These are phyloP conservation scores for Ceratina japonica DNA, from an alignment of 1,140 invertebrate species.

Conservation along the genomic window DNA sequence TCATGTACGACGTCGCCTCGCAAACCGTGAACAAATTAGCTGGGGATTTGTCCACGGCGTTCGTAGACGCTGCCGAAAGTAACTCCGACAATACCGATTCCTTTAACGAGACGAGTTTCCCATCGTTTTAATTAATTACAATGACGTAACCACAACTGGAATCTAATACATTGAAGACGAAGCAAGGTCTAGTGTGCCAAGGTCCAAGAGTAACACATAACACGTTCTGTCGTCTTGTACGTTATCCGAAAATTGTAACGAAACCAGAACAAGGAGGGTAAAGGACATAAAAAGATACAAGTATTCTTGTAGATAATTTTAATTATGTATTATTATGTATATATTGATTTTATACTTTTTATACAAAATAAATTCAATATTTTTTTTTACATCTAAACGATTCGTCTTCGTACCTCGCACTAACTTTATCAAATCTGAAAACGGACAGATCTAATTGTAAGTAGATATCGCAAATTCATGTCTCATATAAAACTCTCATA, in stretches of 20 bases:
- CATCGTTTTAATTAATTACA: slow-evolving; percentile 29
- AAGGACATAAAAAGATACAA: slow-evolving; percentile 52
- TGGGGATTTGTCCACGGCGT: slow-evolving; percentile 88
- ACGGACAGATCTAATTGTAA: neutral
- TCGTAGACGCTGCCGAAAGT: slow-evolving; percentile 90
- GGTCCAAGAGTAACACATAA: neutral
- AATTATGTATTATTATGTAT: slow-evolving; percentile 76
- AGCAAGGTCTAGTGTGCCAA: slow-evolving; percentile 30
- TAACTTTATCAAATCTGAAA: neutral
- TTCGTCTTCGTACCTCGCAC: neutral
- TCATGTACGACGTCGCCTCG: slow-evolving; percentile 89
- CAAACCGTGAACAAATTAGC: slow-evolving; percentile 84
- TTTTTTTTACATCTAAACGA: slow-evolving; percentile 38
- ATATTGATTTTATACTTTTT: slow-evolving; percentile 74
- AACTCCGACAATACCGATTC: slow-evolving; percentile 82
- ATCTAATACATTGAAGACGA: slow-evolving; percentile 13
- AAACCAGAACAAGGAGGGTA: slow-evolving; percentile 26
- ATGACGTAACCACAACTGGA: neutral
- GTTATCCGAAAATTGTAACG: slow-evolving; percentile 35
- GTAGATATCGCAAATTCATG: neutral
- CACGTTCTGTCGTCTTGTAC: slow-evolving; percentile 35
- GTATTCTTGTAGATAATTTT: slow-evolving; percentile 72
- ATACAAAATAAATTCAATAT: slow-evolving; percentile 69
- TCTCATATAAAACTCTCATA: too few relatives aligned
- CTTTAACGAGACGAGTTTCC: slow-evolving; percentile 35